Evolutionary conservation across 2,888 invertebrate species (phyloP).

Genomic region (Trichogramma evanescens): DNA sequence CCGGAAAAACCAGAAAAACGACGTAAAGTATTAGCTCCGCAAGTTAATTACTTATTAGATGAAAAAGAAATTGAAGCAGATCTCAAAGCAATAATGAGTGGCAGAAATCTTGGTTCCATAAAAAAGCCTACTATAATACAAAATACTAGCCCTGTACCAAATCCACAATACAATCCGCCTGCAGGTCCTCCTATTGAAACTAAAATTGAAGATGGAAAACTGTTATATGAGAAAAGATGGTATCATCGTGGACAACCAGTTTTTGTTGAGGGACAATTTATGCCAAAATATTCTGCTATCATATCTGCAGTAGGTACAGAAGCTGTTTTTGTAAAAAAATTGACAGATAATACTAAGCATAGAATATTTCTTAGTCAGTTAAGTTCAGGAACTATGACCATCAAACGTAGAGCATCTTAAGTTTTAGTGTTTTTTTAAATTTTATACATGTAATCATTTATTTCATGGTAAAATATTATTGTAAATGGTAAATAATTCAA

Average conservation of each 20-base stretch:
- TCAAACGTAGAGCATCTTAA: slow-evolving; percentile 77
- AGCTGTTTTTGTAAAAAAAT: slow-evolving; percentile 86
- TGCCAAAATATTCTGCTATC: slow-evolving; percentile 77
- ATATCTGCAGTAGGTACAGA: slow-evolving; percentile 88
- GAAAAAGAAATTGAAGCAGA: slow-evolving; percentile 85
- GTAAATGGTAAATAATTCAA: too few species aligned
- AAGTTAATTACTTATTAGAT: slow-evolving; percentile 79
- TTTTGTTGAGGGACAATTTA: slow-evolving; percentile 82
- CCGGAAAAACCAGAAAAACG: slow-evolving; percentile 82
- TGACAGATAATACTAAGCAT: slow-evolving; percentile 69
- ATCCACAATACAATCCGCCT: slow-evolving; percentile 38
- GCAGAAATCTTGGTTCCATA: slow-evolving; percentile 51
- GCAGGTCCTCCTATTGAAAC: slow-evolving; percentile 60
- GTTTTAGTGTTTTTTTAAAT: background rate
- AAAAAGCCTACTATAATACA: slow-evolving; percentile 45
- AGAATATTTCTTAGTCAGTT: slow-evolving; percentile 78
- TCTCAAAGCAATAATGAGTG: slow-evolving; percentile 68
- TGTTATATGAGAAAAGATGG: slow-evolving; percentile 90
- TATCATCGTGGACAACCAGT: slow-evolving; percentile 86
- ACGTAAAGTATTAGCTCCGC: slow-evolving; percentile 74
- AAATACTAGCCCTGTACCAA: slow-evolving; percentile 32
- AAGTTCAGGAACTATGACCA: slow-evolving; percentile 79
- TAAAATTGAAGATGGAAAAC: slow-evolving; percentile 88
- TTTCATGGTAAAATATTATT: too few species aligned
- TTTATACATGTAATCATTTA: too few species aligned